Base-by-base conservation (phyloP, 2,888 invertebrate genomes). In the Drosophila imparisetae region DNA sequence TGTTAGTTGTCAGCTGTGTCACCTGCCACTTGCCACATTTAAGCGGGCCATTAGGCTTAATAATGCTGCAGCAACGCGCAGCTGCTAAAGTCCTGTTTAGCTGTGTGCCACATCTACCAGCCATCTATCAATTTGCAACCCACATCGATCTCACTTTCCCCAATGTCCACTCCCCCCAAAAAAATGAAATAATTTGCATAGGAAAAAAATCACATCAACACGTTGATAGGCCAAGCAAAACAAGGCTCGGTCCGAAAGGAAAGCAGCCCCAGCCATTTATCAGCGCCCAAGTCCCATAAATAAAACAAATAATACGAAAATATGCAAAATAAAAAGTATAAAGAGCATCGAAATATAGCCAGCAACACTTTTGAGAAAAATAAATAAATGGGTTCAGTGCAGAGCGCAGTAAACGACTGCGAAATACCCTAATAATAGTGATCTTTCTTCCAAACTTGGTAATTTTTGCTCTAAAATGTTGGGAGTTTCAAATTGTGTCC, bases 281-380 rank as follows among this genome's bases (percentile, higher is more conserved):
- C 90, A 86, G 88, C 71, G 63, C 74, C 70, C 71, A 57, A 82
- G 80, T 64, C 73, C 80, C 85, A 86, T 89, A 86, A 86, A 86
- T 86, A 89, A 86, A 87, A 82, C 83, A 86, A 86, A 86, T 86
- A 89, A 86, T 87, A 86, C 76, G 65, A 68, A 85, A 89, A 84
- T 89, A 87, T 86, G 88, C 88, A 87, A 86, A 89, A 84, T 81
- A 85, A 72, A 59, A 78, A 67, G 72, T 77, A 84, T 80, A 74
- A 80, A 75, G 72, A 77, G 60, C 79, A 83, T 66, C 50, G 71
- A 77, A 80, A 80, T 72, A 59, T 65, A 71, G 49, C 55, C 57
- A 49, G 48, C 42, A 57, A 48, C 30, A 58, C 42, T 15, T 11
- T 57, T 55, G 29, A 53, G n/a, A 49, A 45, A 54, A 24, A 36